Conservation (phyloP, 2,797 vertebrate genomes). For the Danio albolineatus region DNA sequence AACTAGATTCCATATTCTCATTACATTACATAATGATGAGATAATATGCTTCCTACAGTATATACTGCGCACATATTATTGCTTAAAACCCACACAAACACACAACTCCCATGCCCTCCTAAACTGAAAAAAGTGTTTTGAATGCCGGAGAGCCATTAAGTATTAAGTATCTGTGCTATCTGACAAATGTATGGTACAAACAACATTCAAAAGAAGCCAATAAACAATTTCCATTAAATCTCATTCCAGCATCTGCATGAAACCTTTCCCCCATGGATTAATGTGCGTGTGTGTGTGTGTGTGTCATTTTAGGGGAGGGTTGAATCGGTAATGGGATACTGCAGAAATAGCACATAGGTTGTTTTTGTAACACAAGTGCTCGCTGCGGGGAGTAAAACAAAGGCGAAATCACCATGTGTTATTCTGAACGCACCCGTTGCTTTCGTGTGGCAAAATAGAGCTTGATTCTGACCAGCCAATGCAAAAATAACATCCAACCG, state of each 20-base stretch:
- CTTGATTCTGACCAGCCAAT: background rate
- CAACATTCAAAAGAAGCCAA: background rate
- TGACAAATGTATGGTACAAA: constrained; percentile 15
- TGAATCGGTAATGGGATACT: constrained; percentile 35
- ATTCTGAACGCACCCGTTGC: background rate
- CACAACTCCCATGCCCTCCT: constrained; percentile 4
- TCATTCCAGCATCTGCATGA: constrained; percentile 50
- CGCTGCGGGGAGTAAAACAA: constrained; percentile 27
- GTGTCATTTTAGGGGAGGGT: constrained; percentile 17
- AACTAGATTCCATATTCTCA: background rate
- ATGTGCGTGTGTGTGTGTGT: constrained; percentile 33
- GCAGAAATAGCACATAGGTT: constrained; percentile 7
- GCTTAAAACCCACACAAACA: background rate
- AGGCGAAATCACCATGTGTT: constrained; percentile 24
- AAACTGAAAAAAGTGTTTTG: background rate
- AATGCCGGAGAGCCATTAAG: background rate
- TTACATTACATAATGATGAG: background rate
- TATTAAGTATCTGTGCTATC: background rate
- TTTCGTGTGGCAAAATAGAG: background rate
- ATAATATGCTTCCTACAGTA: background rate
- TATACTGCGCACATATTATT: no score
- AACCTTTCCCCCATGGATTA: constrained; percentile 12
- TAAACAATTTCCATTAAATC: constrained; percentile 15
- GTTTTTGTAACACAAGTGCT: constrained; percentile 12
- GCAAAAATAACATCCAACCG: background rate